Evolutionary conservation across 2,797 vertebrate genomes (phyloP).

Genomic region (Pseudochromis fuscus): DNA sequence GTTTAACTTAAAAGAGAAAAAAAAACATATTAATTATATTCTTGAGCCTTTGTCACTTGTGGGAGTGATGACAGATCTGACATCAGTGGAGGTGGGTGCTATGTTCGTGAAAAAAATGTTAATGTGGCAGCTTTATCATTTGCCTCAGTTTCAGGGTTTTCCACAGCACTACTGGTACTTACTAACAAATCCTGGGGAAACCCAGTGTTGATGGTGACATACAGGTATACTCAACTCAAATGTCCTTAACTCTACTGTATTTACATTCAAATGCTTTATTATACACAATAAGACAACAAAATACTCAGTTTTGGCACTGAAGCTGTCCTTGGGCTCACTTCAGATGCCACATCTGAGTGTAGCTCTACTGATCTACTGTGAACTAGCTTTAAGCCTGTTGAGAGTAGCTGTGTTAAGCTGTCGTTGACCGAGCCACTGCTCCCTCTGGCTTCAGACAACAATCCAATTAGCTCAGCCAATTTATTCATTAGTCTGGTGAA

Average conservation of each 20-base stretch:
- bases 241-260: background rate
- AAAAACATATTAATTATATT: background rate
- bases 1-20: too few species aligned
- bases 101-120: background rate
- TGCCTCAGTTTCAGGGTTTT: slow-evolving; percentile 41
- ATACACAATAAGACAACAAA: background rate
- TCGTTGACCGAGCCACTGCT: slow-evolving; percentile 3
- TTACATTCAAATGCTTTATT: background rate
- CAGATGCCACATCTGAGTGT: background rate
- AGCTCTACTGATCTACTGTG: slow-evolving; percentile 6
- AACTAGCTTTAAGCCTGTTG: slow-evolving; percentile 16
- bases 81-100: background rate
- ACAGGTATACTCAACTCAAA: slow-evolving; percentile 3
- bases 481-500: background rate
- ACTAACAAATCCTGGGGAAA: slow-evolving; percentile 1
- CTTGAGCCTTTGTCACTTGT: background rate
- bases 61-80: background rate
- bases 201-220: slow-evolving; percentile 6
- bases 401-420: slow-evolving; percentile 20
- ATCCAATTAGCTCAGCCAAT: slow-evolving; percentile 1
- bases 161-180: background rate
- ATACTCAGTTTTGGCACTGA: background rate
- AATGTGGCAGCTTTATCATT: background rate
- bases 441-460: background rate
- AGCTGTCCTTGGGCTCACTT: background rate